These are phyloP conservation scores for Numenius phaeopus DNA, from an alignment of 2,797 vertebrate species.

Conservation along the genomic window DNA sequence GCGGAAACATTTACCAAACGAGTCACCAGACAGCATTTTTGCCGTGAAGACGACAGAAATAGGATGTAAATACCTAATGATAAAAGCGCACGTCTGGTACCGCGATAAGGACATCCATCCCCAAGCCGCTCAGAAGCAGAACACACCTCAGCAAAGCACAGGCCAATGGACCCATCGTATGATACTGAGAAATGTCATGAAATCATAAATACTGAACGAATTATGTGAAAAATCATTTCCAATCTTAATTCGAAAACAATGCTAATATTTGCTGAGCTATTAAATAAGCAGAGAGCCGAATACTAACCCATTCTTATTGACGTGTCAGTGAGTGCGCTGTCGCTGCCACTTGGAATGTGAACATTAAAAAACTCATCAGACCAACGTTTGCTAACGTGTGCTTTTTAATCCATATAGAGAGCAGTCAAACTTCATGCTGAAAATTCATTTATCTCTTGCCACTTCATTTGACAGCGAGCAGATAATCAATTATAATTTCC, in stretches of 20 bases:
- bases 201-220: conserved; percentile 61
- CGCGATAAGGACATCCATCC: not conserved
- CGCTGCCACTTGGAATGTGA: not conserved
- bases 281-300: conserved; percentile 32
- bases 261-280: not conserved
- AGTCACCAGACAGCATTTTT: not conserved
- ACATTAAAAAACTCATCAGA: conserved; percentile 23
- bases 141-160: conserved; percentile 18
- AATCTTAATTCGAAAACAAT: not conserved
- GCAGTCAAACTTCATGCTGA: not conserved
- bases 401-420: not conserved
- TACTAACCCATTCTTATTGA: not conserved
- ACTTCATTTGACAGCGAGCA: not conserved
- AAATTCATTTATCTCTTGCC: conserved; percentile 25
- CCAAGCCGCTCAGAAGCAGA: not conserved
- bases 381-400: not conserved
- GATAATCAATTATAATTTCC: conserved; percentile 29
- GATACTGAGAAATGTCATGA: conserved; percentile 61
- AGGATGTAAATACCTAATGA: not conserved
- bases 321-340: not conserved
- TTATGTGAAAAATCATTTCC: not conserved
- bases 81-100: not conserved
- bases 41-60: not conserved
- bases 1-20: not conserved
- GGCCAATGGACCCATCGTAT: conserved; percentile 31